Conservation (phyloP, 2,113 vertebrate species). For the Psephotus haematonotus region DNA sequence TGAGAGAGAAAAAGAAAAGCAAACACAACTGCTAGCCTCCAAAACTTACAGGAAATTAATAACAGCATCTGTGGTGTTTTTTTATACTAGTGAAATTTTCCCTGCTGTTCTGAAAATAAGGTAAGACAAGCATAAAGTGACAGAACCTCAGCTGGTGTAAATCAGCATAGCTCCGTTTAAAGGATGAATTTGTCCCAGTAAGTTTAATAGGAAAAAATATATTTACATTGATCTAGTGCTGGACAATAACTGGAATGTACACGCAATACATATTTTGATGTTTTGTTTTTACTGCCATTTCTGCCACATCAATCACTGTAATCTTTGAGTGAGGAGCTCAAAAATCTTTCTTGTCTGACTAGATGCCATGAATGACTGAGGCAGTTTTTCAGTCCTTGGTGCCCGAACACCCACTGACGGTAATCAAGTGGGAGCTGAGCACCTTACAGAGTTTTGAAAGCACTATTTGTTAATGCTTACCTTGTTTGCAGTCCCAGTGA, state of each 20-base stretch:
- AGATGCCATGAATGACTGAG: not conserved
- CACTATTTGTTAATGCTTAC: not conserved
- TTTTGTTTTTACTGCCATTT: not conserved
- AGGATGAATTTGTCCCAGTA: not conserved
- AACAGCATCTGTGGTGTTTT: slow-evolving; percentile 41
- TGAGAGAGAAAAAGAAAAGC: slow-evolving; percentile 33
- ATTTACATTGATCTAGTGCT: slow-evolving; percentile 4
- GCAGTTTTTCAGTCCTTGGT: not conserved
- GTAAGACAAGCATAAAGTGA: slow-evolving; percentile 14
- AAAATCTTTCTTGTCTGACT: not conserved
- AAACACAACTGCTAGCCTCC: slow-evolving; percentile 34
- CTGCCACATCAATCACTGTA: not conserved
- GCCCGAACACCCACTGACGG: not conserved
- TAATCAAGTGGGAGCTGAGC: not conserved
- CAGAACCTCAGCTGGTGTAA: slow-evolving; percentile 38
- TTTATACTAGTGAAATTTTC: slow-evolving; percentile 61
- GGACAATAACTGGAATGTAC: not conserved
- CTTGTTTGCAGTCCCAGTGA: not conserved
- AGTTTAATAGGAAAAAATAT: slow-evolving; percentile 1
- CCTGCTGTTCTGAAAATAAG: slow-evolving; percentile 64
- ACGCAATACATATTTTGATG: not conserved
- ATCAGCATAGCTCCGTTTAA: not conserved
- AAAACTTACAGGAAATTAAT: slow-evolving; percentile 68
- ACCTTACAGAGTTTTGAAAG: not conserved
- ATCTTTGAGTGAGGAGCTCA: not conserved